A percentile compares a stretch with the other conserved stretches of the same genome.
These are phyloP conservation scores for Orycteropus afer DNA, from an alignment of 2,113 vertebrate genomes.

Conservation along the genomic window DNA sequence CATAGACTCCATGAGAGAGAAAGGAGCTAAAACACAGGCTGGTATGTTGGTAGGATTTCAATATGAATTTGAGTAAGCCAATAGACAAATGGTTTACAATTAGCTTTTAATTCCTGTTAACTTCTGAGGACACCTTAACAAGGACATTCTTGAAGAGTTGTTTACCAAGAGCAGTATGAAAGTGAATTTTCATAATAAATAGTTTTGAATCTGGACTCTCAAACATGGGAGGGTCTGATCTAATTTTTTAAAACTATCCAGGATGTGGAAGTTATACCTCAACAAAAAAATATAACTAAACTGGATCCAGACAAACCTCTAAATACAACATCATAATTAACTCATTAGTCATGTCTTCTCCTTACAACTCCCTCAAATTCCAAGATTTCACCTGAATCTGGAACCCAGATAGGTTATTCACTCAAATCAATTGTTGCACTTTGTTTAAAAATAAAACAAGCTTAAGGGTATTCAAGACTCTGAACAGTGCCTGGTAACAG, in stretches of 20 bases:
- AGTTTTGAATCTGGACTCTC: neutral
- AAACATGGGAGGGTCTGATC: neutral
- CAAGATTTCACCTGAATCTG: conserved; percentile 1
- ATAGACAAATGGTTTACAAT: conserved; percentile 41
- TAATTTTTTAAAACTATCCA: conserved; percentile 44
- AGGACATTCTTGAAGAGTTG: neutral
- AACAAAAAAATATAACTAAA: too few species aligned
- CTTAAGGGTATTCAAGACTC: conserved; percentile 37
- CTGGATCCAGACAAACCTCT: neutral
- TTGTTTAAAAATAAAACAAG: conserved; percentile 36
- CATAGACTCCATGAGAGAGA: neutral
- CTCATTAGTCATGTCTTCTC: neutral
- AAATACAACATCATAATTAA: neutral
- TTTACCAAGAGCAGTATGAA: conserved; percentile 34
- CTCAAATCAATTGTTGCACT: neutral
- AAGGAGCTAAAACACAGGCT: conserved; percentile 17
- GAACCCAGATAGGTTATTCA: neutral
- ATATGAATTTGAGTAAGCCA: conserved; percentile 45
- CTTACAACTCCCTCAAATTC: neutral
- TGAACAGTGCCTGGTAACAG: conserved; percentile 58
- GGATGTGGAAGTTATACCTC: neutral
- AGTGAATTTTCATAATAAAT: conserved; percentile 3
- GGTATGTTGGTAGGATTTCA: neutral
- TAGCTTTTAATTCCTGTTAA: conserved; percentile 39
- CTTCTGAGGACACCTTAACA: neutral